These are phyloP conservation scores for Salvelinus alpinus DNA, from an alignment of 2,113 vertebrate genomes.

Conservation along the genomic window DNA sequence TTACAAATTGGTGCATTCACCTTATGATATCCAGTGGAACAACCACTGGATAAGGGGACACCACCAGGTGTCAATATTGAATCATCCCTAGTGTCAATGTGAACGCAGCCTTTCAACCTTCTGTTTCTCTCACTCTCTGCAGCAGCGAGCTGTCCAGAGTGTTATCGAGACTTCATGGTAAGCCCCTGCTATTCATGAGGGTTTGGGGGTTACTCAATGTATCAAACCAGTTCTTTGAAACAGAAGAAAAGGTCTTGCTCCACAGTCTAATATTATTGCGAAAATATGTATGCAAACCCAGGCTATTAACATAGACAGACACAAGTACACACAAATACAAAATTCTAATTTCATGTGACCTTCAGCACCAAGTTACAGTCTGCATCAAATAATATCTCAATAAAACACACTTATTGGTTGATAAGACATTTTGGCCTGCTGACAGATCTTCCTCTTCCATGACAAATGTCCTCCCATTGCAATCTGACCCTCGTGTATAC, in stretches of 20 bases:
- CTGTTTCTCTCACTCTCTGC: constrained; percentile 7
- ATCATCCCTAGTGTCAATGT: background rate
- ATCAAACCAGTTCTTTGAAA: too few relatives aligned
- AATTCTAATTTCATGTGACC: background rate
- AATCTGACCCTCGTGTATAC: background rate
- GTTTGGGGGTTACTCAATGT: too few relatives aligned
- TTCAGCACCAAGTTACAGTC: background rate
- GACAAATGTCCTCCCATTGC: background rate
- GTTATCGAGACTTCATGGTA: constrained; percentile 62
- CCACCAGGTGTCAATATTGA: background rate
- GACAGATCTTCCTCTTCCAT: background rate
- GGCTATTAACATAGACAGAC: background rate
- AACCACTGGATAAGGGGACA: background rate
- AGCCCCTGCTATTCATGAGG: background rate
- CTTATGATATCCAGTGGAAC: too few relatives aligned
- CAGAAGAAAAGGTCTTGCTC: too few relatives aligned
- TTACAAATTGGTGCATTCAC: too few relatives aligned
- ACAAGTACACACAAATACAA: background rate
- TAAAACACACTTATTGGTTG: background rate
- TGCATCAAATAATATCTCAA: constrained; percentile 4
- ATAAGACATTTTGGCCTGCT: background rate
- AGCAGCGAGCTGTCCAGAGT: constrained; percentile 53
- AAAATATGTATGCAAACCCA: too few relatives aligned
- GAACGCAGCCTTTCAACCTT: background rate
- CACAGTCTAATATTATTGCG: too few relatives aligned